These are phyloP conservation scores for Eidolon helvum DNA, from an alignment of 2,113 vertebrate species.

Conservation along the genomic window DNA sequence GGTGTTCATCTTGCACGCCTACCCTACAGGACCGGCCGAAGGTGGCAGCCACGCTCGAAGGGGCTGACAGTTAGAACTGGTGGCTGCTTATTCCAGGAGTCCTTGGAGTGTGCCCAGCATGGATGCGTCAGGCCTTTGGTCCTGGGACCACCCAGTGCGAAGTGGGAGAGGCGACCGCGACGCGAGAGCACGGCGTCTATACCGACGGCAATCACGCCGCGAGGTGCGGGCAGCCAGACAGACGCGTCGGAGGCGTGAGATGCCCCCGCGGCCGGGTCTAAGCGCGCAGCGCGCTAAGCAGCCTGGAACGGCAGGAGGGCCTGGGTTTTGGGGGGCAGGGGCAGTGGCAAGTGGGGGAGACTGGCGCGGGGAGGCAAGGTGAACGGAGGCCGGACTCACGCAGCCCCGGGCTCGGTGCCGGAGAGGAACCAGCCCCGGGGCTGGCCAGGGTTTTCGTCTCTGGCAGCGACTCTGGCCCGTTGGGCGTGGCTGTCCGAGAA, in stretches of 20 bases:
- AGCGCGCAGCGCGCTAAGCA: accelerated
- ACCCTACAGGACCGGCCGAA: neutral
- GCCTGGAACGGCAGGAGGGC: neutral
- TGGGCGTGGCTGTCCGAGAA: neutral
- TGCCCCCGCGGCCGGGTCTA: accelerated
- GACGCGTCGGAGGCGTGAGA: accelerated
- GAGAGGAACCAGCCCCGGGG: neutral
- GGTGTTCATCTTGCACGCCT: accelerated
- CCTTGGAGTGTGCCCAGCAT: no score
- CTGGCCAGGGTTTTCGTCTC: accelerated
- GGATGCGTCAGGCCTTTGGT: no score
- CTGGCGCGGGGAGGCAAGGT: accelerated
- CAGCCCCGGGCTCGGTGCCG: accelerated
- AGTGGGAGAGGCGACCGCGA: no score
- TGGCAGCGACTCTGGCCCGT: accelerated
- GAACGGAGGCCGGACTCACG: no score
- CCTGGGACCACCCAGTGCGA: no score
- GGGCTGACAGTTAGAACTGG: no score
- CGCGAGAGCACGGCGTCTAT: no score
- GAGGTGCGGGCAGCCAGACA: neutral
- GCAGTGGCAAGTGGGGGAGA: accelerated
- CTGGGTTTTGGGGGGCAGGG: neutral
- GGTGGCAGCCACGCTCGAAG: accelerated
- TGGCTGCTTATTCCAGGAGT: accelerated
- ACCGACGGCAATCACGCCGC: accelerated